Percentiles rank a stretch among this genome's conserved stretches.
phyloP scores from a whole-genome alignment of 2,113 vertebrate genomes.

The Mionectes macconnelli region DNA sequence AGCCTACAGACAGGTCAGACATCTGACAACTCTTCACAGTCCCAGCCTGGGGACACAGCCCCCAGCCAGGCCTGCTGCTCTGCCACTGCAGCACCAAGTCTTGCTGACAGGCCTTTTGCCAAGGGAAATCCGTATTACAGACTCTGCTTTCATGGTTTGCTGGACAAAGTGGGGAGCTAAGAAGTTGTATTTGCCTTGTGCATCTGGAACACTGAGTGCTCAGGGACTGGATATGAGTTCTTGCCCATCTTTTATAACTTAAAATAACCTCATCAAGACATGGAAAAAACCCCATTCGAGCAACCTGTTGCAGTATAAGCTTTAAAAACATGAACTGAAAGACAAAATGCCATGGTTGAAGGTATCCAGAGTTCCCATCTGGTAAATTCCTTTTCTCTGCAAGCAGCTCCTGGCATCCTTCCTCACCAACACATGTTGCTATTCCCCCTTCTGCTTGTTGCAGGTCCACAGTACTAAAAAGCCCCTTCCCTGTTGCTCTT shows the following conservation, averaged over 20 bases:
- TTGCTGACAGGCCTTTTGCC: neutral
- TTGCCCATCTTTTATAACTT: conserved; percentile 20
- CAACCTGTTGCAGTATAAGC: neutral
- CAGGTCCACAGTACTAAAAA: neutral
- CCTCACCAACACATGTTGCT: neutral
- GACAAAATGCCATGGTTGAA: neutral
- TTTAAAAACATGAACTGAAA: conserved; percentile 23
- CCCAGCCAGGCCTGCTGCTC: neutral
- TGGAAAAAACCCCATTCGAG: neutral
- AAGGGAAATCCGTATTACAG: neutral
- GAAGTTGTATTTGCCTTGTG: neutral
- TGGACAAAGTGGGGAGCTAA: neutral
- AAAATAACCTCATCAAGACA: neutral
- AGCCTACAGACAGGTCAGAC: neutral
- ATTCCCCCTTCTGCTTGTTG: neutral
- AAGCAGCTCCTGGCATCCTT: neutral
- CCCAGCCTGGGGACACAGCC: neutral
- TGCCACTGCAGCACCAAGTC: neutral
- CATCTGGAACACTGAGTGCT: neutral
- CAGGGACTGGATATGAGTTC: neutral
- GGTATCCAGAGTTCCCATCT: neutral
- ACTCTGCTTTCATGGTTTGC: neutral
- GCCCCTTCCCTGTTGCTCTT: neutral
- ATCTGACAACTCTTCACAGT: neutral
- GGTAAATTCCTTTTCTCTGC: conserved; percentile 6